Percentiles rank a stretch among this genome's conserved stretches.
These are phyloP conservation scores for Meloidogyne hapla DNA, from an alignment of 1,140 invertebrate genomes.

Conservation along the genomic window DNA sequence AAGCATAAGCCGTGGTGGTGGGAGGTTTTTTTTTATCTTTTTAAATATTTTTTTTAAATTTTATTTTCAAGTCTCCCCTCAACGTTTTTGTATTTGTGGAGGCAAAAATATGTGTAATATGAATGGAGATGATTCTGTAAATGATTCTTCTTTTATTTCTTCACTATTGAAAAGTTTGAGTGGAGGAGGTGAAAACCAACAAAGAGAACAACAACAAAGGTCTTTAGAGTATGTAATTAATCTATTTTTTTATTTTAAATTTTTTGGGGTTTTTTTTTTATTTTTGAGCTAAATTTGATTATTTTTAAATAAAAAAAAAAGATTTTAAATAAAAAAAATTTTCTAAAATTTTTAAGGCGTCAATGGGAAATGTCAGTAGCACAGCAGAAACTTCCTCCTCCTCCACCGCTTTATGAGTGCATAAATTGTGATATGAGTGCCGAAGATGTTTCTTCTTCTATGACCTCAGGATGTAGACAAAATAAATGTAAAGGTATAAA, in stretches of 20 bases:
- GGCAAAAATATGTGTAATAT: background rate
- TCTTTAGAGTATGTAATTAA: background rate
- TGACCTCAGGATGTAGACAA: conserved; percentile 54
- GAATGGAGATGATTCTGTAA: background rate
- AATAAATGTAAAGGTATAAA: conserved; percentile 43
- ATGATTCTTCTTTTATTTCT: background rate
- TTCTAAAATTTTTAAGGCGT: background rate
- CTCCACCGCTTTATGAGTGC: conserved; percentile 41
- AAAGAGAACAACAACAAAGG: background rate
- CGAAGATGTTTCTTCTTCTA: conserved; percentile 44
- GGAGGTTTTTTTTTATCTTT: background rate
- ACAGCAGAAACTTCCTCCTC: background rate
- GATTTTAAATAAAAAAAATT: no score
- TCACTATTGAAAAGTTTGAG: conserved; percentile 15
- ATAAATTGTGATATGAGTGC: conserved; percentile 55
- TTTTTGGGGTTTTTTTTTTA: no score
- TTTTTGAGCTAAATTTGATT: no score
- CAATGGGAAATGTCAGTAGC: background rate
- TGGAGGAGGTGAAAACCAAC: background rate
- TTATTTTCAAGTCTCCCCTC: background rate
- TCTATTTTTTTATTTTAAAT: no score
- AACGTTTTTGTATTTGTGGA: conserved; percentile 1
- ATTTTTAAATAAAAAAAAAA: no score
- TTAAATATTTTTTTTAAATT: background rate
- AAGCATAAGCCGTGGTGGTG: conserved; percentile 38